Base-by-base conservation (phyloP, 2,888 invertebrate genomes). In the Dynastes tityus region DNA sequence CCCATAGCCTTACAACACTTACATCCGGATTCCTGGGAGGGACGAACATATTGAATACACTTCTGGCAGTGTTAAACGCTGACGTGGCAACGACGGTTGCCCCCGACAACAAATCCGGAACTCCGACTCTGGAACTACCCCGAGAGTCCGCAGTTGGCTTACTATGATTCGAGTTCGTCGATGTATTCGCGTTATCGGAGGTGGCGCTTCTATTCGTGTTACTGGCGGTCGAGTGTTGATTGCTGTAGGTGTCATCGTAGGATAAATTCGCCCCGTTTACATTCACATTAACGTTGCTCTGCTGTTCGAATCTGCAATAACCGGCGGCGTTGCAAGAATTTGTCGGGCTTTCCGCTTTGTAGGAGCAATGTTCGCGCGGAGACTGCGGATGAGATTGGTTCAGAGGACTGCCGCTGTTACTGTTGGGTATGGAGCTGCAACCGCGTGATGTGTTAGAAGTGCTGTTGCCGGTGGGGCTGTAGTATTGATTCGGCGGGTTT, bases 81-180 rank as follows among this genome's bases (percentile, higher is more conserved):
- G 89, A 86, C 1, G 89, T 88, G 2, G 89, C 90, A 3, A 88
- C 88, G 76, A 88, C 88, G 0, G 89, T 88, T 1, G 89, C 90
- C 11, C 89, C 89, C 73, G 85, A 85, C 2, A 90, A 87, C 76
- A 90, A 80, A 65, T 87, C 73, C 1, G 73, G 73, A 32, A 73
- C 73, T 9, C 55, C 22, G 8, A 22, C 16, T 22, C 22, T 55
- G 8, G 55, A 22, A 16, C 55, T 55, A 16, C 22, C 22, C 6
- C 22, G 22, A n/a, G 55, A 27, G 9, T 55, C 27, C 55, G n/a
- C 0, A 16, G 55, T 6, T 2, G 22, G 16, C 16, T 16, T 55
- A 4, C 27, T 63, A 27, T 63, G 63, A 3, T 63, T 29, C 32
- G 32, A 11, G 29, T 13, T 63, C 0, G 1, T 11, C 63, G 63